A percentile compares a stretch with the other conserved stretches of the same genome.
phyloP scores from a whole-genome alignment of 1,140 invertebrate species.

The Schlechtendalia chinensis region DNA sequence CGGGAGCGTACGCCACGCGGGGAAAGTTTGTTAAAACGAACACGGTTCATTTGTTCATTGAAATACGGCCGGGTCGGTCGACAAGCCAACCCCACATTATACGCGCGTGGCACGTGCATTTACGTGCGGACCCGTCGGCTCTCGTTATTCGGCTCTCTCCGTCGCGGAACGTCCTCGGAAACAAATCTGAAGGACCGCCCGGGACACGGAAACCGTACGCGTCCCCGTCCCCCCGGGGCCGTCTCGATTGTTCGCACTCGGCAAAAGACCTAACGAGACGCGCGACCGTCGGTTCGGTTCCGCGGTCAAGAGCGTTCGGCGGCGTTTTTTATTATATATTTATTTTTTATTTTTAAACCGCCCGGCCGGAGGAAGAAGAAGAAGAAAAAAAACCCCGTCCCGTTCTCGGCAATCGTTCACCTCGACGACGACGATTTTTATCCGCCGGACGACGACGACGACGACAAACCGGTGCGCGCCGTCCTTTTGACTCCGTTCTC shows the following conservation, averaged over 20 bases:
- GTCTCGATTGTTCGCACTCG: no score
- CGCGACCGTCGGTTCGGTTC: constrained; percentile 22
- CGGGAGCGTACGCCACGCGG: background rate
- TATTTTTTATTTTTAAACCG: constrained; percentile 45
- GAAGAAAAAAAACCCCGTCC: constrained; percentile 28
- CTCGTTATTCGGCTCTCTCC: background rate
- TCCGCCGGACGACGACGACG: constrained; percentile 5
- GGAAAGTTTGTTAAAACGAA: constrained; percentile 46
- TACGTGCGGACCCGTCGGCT: no score
- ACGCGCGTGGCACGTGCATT: no score
- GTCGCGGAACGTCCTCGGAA: no score
- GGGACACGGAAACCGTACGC: no score
- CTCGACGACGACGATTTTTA: constrained; percentile 32
- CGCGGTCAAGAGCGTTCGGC: no score
- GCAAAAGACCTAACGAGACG: no score
- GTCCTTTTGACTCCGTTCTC: background rate
- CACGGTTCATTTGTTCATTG: constrained; percentile 48
- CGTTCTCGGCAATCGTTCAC: constrained; percentile 39
- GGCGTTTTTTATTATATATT: constrained; percentile 28
- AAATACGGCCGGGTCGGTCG: constrained; percentile 5
- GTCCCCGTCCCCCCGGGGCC: no score
- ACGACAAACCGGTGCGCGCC: constrained; percentile 22
- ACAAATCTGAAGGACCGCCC: no score
- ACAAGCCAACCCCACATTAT: no score
- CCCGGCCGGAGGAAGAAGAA: constrained; percentile 19